These are phyloP conservation scores for Malthinus seriepunctatus DNA, from an alignment of 2,888 invertebrate species.

Conservation along the genomic window DNA sequence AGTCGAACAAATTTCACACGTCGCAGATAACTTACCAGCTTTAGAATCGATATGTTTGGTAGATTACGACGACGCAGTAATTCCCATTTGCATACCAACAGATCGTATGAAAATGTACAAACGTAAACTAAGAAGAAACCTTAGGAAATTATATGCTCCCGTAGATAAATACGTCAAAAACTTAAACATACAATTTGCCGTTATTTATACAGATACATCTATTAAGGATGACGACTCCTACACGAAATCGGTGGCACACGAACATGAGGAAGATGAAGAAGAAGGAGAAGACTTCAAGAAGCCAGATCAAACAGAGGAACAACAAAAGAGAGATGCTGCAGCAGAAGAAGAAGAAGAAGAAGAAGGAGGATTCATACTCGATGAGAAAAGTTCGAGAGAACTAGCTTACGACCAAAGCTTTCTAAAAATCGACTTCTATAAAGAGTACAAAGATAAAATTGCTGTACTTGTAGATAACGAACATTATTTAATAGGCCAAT, in stretches of 20 bases:
- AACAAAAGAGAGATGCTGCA: no score
- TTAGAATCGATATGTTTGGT: constrained; percentile 39
- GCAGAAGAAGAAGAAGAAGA: no score
- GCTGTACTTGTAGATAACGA: constrained; percentile 67
- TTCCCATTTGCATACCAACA: constrained; percentile 44
- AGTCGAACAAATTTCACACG: constrained; percentile 47
- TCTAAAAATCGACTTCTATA: constrained; percentile 64
- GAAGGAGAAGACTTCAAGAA: no score
- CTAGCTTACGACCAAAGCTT: constrained; percentile 64
- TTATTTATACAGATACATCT: neutral
- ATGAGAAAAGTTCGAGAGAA: constrained; percentile 34
- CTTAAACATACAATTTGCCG: constrained; percentile 24
- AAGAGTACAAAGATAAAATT: constrained; percentile 63
- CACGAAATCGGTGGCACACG: no score
- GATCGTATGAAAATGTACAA: constrained; percentile 36
- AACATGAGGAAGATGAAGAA: no score
- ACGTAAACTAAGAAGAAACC: constrained; percentile 15
- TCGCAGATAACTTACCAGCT: constrained; percentile 32
- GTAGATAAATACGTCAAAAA: constrained; percentile 24
- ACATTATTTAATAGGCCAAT: constrained; percentile 68
- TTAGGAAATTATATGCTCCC: constrained; percentile 20
- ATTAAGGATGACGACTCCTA: no score
- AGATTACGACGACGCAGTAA: constrained; percentile 33
- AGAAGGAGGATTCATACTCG: neutral
- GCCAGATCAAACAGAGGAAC: no score